Evolutionary conservation across 2,797 vertebrate genomes (phyloP).

Genomic region (Gouania willdenowi): DNA sequence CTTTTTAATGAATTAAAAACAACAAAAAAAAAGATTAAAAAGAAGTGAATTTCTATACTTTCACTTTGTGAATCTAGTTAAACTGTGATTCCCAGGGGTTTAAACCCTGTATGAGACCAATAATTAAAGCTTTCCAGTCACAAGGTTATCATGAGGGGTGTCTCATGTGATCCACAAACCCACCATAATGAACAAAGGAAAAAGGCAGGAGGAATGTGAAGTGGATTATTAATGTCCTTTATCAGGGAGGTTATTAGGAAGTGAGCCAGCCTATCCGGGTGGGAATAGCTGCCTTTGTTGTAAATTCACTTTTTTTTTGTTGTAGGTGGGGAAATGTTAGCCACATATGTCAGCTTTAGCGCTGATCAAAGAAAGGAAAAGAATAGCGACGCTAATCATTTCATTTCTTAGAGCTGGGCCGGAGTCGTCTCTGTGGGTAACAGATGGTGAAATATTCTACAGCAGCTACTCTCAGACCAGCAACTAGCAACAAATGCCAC

Average conservation of each 20-base stretch:
- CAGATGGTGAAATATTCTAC: slow-evolving; percentile 47
- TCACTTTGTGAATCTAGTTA: too few species aligned
- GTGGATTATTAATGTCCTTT: slow-evolving; percentile 30
- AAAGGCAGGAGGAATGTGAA: slow-evolving; percentile 15
- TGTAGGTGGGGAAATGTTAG: slow-evolving; percentile 28
- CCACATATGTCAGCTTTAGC: slow-evolving; percentile 37
- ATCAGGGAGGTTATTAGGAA: slow-evolving; percentile 14
- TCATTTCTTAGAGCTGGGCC: slow-evolving; percentile 38
- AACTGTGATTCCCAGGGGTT: too few species aligned
- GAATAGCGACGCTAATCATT: slow-evolving; percentile 45
- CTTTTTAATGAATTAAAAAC: too few species aligned
- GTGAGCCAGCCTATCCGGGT: neutral
- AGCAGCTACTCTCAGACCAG: slow-evolving; percentile 48
- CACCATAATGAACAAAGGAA: slow-evolving; percentile 13
- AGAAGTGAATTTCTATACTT: too few species aligned
- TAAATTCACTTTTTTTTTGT: slow-evolving; percentile 36
- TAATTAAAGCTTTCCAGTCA: slow-evolving; percentile 13
- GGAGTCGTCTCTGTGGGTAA: slow-evolving; percentile 36
- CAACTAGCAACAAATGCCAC: slow-evolving; percentile 12
- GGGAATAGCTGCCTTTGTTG: slow-evolving; percentile 10
- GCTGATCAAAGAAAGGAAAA: slow-evolving; percentile 36
- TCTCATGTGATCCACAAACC: neutral
- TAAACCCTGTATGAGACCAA: too few species aligned
- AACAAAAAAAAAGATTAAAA: too few species aligned
- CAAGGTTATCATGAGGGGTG: neutral